These are phyloP conservation scores for Halictus rubicundus DNA, from an alignment of 1,140 invertebrate genomes.

Conservation along the genomic window DNA sequence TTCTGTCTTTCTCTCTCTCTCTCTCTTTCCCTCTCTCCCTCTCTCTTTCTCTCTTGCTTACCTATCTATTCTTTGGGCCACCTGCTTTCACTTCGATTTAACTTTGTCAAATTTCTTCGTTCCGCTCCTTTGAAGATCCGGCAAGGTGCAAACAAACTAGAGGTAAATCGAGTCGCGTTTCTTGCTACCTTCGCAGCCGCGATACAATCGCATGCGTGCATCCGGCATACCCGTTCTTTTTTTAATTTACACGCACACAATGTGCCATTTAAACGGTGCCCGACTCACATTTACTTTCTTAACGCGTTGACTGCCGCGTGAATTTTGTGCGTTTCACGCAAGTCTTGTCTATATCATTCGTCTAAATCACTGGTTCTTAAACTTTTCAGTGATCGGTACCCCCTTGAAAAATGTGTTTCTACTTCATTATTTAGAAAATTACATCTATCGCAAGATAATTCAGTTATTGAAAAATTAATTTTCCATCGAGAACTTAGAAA, in stretches of 20 bases:
- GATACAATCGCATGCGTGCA: neutral
- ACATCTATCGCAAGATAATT: too few species aligned
- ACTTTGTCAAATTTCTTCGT: constrained; percentile 53
- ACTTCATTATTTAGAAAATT: too few species aligned
- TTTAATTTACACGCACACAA: neutral
- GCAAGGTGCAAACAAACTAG: constrained; percentile 41
- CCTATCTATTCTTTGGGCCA: constrained; percentile 16
- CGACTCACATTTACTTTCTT: neutral
- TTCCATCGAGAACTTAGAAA: too few species aligned
- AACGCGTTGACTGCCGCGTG: too few species aligned
- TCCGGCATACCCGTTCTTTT: neutral
- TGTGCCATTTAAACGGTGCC: neutral
- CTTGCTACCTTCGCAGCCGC: neutral
- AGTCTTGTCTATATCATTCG: too few species aligned
- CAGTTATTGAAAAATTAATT: too few species aligned
- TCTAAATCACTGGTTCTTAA: too few species aligned
- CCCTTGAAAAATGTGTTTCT: too few species aligned
- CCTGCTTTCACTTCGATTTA: constrained; percentile 52
- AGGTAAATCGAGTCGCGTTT: constrained; percentile 34
- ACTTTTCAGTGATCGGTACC: too few species aligned
- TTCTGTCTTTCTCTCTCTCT: constrained; percentile 17
- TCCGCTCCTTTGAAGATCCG: constrained; percentile 37
- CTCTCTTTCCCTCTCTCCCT: constrained; percentile 4
- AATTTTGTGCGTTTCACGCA: too few species aligned
- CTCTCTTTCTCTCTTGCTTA: constrained; percentile 8